These are phyloP conservation scores for Leptosomus discolor DNA, from an alignment of 2,113 vertebrate species.

Conservation along the genomic window DNA sequence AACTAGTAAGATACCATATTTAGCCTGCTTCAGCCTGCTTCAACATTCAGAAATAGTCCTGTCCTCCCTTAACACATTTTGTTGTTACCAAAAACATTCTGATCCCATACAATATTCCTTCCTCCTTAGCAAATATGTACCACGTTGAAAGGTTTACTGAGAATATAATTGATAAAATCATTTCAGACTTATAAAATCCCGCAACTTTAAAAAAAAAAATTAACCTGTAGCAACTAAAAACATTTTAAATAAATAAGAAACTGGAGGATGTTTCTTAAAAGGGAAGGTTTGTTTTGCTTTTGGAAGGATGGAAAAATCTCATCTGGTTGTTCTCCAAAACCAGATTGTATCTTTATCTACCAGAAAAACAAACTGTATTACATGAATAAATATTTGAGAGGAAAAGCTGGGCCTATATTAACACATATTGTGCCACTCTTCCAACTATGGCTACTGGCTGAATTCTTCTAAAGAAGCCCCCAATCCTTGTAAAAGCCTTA, in stretches of 20 bases:
- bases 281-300: not conserved
- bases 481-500: not conserved
- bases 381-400: conserved; percentile 33
- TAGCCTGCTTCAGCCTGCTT: not conserved
- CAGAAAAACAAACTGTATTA: conserved; percentile 18
- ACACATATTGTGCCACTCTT: not conserved
- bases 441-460: not conserved
- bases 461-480: not conserved
- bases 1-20: not conserved
- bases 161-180: not conserved
- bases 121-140: not conserved
- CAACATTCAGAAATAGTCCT: not conserved
- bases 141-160: not conserved
- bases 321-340: conserved; percentile 25
- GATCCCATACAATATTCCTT: not conserved
- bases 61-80: not conserved
- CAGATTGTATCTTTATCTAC: conserved; percentile 17
- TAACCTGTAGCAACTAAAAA: not conserved
- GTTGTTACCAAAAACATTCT: not conserved
- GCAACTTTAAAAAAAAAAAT: not conserved
- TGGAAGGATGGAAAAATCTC: not conserved
- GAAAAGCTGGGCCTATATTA: not conserved
- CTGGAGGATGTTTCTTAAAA: not conserved
- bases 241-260: not conserved
- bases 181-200: not conserved